Percentiles rank a stretch among this genome's conserved stretches.
These are phyloP conservation scores for Melanotaenia nigrans DNA, from an alignment of 2,797 vertebrate species.

Conservation along the genomic window DNA sequence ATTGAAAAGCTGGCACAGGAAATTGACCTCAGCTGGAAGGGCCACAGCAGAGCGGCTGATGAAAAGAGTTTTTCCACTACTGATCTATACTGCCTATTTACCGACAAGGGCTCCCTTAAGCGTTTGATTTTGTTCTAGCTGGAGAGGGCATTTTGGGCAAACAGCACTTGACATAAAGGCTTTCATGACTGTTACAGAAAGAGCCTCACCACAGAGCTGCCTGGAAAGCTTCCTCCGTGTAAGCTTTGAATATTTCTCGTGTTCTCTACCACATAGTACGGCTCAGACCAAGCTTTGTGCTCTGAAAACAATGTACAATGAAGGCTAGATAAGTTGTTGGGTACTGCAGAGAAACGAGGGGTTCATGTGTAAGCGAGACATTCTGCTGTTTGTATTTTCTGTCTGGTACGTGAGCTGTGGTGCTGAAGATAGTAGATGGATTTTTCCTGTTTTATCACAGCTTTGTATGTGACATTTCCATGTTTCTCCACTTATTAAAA, in stretches of 20 bases:
- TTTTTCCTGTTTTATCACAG: too few species aligned
- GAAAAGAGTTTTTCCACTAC: conserved; percentile 46
- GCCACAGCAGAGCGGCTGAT: conserved; percentile 25
- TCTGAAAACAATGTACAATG: neutral
- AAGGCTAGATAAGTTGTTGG: neutral
- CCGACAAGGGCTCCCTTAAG: conserved; percentile 39
- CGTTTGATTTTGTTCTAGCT: conserved; percentile 22
- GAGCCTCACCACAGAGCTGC: conserved; percentile 3
- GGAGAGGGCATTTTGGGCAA: conserved; percentile 32
- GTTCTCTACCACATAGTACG: neutral
- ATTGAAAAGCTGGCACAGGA: conserved; percentile 5
- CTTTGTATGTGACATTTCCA: neutral
- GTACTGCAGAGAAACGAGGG: neutral
- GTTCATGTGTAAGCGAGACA: neutral
- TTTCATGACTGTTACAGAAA: conserved; percentile 29
- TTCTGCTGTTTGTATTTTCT: too few species aligned
- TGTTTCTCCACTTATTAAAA: neutral
- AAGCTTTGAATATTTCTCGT: conserved; percentile 17
- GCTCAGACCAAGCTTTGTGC: neutral
- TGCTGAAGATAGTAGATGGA: too few species aligned
- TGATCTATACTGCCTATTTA: conserved; percentile 54
- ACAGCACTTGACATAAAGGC: conserved; percentile 40
- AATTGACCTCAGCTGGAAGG: conserved; percentile 42
- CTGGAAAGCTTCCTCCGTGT: conserved; percentile 32
- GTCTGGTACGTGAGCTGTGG: too few species aligned